Evolutionary conservation across 2,888 invertebrate genomes (phyloP), one percentile per base, ranked within the genome.

Genomic region (Lucinisca nassula): DNA sequence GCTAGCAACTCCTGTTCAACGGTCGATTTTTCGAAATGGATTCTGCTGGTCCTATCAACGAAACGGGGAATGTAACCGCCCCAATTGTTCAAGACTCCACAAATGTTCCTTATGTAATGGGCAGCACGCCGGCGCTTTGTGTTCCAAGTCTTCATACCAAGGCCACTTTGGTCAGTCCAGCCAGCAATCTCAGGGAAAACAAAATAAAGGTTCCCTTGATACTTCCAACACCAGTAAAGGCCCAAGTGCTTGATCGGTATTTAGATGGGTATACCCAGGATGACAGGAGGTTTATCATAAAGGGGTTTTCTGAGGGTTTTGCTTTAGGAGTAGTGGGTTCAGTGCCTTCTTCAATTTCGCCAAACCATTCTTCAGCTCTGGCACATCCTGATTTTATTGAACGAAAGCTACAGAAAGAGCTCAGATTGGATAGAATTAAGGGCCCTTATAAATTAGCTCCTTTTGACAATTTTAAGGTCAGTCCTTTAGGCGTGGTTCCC

Each of bases 401-500:
- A 4, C 32, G 67, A 14, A 82, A 85, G 37, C 37, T 90, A 17
- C 21, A 61, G 27, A 79, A 79, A 35, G 88, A 83, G 49, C 30
- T 79, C 30, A 2, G 17, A 17, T 32, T 32, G 40, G 55, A 70
- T 21, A 55, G 85, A 40, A 81, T 83, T 24, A 55, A 79, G 17
- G 80, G 80, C 0, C 87, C 90, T 10, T 85, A 82, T 75, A n/a
- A 49, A 12, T 0, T 30, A 8, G 77, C 78, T 6, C 86, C 88
- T 3, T 78, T 88, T 27, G 38, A 45, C 0, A 70, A 88, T 37
- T 87, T 84, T 35, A 55, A 87, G 14, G 82, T 67, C 49, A 84
- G 84, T 38, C 88, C 88, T 0, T 38, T 88, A 24, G 90, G 85
- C 1, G 70, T 90, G 0, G 82, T 85, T 51, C 87, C 86, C 51